Conservation (phyloP, 2,113 vertebrate genomes). For the Dicentrarchus labrax region DNA sequence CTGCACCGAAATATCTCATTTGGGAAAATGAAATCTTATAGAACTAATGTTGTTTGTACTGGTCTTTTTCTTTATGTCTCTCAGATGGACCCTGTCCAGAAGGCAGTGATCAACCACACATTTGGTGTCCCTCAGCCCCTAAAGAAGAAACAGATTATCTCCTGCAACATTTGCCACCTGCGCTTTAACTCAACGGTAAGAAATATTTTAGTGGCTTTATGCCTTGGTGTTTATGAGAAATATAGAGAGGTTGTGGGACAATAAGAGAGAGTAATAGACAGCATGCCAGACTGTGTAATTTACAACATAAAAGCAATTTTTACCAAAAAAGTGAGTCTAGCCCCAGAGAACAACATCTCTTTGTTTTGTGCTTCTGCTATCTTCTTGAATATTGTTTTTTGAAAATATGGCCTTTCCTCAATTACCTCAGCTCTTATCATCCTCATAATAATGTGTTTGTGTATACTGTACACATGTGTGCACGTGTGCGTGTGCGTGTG, state of each 20-base stretch:
- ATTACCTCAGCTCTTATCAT: conserved; percentile 42
- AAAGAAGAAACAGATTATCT: conserved; percentile 99
- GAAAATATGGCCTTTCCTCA: conserved; percentile 21
- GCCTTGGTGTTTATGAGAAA: conserved; percentile 9
- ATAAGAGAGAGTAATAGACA: not conserved
- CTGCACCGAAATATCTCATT: conserved; percentile 16
- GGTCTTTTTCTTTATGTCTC: conserved; percentile 27
- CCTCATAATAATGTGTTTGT: not conserved
- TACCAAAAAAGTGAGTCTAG: conserved; percentile 1
- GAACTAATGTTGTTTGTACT: conserved; percentile 23
- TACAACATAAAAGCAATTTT: conserved; percentile 41
- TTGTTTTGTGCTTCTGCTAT: conserved; percentile 31
- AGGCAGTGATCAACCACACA: conserved; percentile 99
- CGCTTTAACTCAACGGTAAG: conserved; percentile 98
- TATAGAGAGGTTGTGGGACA: conserved; percentile 1
- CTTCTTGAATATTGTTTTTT: conserved; percentile 39
- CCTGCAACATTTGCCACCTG: conserved; percentile 99
- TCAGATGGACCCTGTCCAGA: conserved; percentile 99
- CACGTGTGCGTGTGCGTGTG: conserved; percentile 10
- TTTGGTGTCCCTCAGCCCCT: conserved; percentile 93
- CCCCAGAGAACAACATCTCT: conserved; percentile 42
- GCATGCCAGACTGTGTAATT: conserved; percentile 21
- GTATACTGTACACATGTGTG: not conserved
- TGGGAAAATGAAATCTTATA: conserved; percentile 11
- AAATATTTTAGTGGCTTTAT: conserved; percentile 21